Evolutionary conservation across 2,888 invertebrate species (phyloP).

Genomic region (Melinopterus prodromus): DNA sequence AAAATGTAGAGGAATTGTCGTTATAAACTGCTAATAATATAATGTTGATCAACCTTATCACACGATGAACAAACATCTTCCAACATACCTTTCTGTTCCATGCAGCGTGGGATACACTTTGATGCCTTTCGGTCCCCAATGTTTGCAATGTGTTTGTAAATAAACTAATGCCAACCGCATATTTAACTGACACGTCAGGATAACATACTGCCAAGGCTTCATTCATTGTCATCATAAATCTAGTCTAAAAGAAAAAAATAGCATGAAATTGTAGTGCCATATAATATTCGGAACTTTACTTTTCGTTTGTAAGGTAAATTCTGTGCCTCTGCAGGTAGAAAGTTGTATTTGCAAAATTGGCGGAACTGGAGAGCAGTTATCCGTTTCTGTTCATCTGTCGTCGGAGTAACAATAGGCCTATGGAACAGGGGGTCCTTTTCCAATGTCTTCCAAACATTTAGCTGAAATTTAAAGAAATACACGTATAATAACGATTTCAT

Average conservation of each 20-base stretch:
- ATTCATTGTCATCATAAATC: constrained; percentile 77
- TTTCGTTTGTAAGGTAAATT: constrained; percentile 70
- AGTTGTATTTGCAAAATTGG: constrained; percentile 71
- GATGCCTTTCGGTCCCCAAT: constrained; percentile 78
- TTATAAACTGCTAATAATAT: too few species aligned
- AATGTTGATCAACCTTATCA: too few species aligned
- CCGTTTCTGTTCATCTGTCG: constrained; percentile 78
- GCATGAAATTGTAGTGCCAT: background rate
- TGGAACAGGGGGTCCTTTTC: constrained; percentile 84
- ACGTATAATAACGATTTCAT: background rate
- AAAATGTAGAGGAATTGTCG: too few species aligned
- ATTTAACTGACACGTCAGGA: constrained; percentile 80
- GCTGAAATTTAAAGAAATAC: constrained; percentile 62
- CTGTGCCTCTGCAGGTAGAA: constrained; percentile 70
- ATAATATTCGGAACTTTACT: constrained; percentile 58
- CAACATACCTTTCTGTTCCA: constrained; percentile 72
- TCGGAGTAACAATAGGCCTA: constrained; percentile 67
- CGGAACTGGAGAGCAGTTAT: constrained; percentile 74
- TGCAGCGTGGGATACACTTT: constrained; percentile 72
- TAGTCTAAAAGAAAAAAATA: constrained; percentile 64
- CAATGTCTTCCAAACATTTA: constrained; percentile 79
- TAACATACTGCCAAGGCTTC: constrained; percentile 76
- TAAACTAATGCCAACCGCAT: constrained; percentile 77
- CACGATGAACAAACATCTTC: background rate
- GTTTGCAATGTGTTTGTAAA: constrained; percentile 79